Conservation (phyloP, 1,140 invertebrate species). For the Popillia japonica region DNA sequence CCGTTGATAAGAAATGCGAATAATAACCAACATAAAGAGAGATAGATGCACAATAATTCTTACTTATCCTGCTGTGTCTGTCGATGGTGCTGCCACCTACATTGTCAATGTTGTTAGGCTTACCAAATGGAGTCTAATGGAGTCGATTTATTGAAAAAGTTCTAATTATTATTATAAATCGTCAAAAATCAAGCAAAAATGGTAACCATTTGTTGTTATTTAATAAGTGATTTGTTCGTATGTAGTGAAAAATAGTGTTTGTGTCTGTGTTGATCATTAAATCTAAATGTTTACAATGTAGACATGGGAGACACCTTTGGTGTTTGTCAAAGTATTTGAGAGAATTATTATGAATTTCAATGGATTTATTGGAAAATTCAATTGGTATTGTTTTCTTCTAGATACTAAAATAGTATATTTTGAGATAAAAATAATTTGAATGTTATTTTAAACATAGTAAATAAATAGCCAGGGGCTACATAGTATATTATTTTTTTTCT, state of each 20-base stretch:
- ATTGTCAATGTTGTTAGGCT: constrained; percentile 74
- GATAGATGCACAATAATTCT: constrained; percentile 38
- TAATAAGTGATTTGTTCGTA: constrained; percentile 60
- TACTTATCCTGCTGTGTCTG: constrained; percentile 45
- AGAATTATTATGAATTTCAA: constrained; percentile 50
- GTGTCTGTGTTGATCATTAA: constrained; percentile 55
- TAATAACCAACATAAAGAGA: constrained; percentile 31
- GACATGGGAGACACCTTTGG: constrained; percentile 61
- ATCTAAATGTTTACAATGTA: constrained; percentile 61
- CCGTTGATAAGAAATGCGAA: constrained; percentile 34
- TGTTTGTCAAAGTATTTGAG: constrained; percentile 58
- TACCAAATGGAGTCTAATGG: constrained; percentile 64
- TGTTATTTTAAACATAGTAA: constrained; percentile 7
- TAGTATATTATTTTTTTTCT: constrained; percentile 34
- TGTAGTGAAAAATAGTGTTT: constrained; percentile 55
- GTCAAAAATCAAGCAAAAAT: constrained; percentile 58
- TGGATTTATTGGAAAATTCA: constrained; percentile 36
- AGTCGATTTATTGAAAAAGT: constrained; percentile 60
- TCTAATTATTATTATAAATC: constrained; percentile 55
- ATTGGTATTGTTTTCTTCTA: constrained; percentile 36
- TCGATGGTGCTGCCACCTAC: constrained; percentile 67
- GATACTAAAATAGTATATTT: constrained; percentile 3
- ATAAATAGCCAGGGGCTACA: constrained; percentile 34
- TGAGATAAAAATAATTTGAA: neutral
- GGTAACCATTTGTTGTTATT: constrained; percentile 59